Evolutionary conservation across 2,888 invertebrate genomes (phyloP), one percentile per base, ranked within the genome.

Genomic region (Machimus atricapillus): DNA sequence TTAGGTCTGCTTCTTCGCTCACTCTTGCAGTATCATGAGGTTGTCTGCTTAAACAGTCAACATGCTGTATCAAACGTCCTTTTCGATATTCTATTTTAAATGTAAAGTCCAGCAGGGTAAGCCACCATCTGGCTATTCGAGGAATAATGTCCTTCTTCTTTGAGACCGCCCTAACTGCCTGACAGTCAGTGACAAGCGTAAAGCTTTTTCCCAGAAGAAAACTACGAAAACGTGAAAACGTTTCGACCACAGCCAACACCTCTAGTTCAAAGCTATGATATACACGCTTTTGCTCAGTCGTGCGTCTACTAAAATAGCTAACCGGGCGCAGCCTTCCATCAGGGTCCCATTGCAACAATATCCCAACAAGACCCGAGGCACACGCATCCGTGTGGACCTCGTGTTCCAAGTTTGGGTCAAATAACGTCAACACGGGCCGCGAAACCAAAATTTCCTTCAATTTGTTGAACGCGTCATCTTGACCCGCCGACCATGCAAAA

Each of bases 221-320:
- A 0, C 90, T 89, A 56, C 92, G 87, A 88, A 92, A 92, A 82
- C 91, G 89, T 43, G 89, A 87, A 37, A 92, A 86, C 0, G 90
- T 89, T 74, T 88, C 90, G 0, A 89, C 91, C 43, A 91, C 90
- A 0, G 92, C 92, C 8, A 93, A 88, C 0, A 90, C 90, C 87
- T 92, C 93, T 37, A 92, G 85, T 46, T 93, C 92, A 34, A 91
- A 90, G 1, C 90, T 90, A 23, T 90, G 90, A 87, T 91, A 92
- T 19, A 89, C 90, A 8, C 89, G 87, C 89, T 92, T 92, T 0
- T 90, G 89, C 1, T 87, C 88, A 0, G 90, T 90, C 8, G 90
- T 90, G 52, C 90, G 89, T 87, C 90, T 89, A 73, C 91, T 91
- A 40, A 87, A 90, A 86, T 91, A 92, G 0, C 90, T 90, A 0